Evolutionary conservation across 2,888 invertebrate genomes (phyloP).

Genomic region (Lasius platythorax): DNA sequence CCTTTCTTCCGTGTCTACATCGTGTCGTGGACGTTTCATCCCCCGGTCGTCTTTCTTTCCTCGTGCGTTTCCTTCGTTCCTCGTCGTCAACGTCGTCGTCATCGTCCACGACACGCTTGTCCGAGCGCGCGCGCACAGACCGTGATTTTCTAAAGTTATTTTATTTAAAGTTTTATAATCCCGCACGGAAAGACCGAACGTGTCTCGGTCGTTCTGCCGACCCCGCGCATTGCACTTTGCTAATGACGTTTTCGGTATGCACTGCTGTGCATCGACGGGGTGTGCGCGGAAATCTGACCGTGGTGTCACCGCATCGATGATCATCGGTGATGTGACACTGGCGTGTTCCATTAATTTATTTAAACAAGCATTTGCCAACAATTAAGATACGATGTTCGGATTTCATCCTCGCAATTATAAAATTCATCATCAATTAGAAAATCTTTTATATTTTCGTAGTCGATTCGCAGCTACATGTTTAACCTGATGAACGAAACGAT

Average conservation of each 20-base stretch:
- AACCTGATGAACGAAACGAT: background rate
- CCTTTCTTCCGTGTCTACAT: conserved; percentile 59
- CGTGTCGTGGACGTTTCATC: conserved; percentile 48
- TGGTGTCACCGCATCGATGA: background rate
- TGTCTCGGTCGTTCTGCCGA: conserved; percentile 47
- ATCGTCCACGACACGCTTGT: conserved; percentile 54
- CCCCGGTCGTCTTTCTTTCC: conserved; percentile 12
- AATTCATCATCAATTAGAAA: too few relatives aligned
- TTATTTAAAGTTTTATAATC: conserved; percentile 82
- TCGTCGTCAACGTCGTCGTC: conserved; percentile 32
- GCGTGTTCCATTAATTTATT: background rate
- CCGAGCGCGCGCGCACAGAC: conserved; percentile 61
- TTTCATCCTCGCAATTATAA: background rate
- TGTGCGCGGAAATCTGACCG: conserved; percentile 7
- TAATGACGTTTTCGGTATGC: background rate
- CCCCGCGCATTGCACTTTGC: conserved; percentile 27
- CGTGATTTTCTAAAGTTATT: conserved; percentile 79
- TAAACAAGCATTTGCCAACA: background rate
- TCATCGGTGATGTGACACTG: background rate
- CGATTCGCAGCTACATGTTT: background rate
- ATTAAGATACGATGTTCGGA: background rate
- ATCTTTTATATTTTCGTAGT: background rate
- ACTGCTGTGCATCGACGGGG: background rate
- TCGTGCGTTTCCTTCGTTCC: conserved; percentile 23
- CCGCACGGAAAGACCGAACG: conserved; percentile 60